Evolutionary conservation across 2,797 vertebrate species (phyloP).

Genomic region (Esox masquinongy): DNA sequence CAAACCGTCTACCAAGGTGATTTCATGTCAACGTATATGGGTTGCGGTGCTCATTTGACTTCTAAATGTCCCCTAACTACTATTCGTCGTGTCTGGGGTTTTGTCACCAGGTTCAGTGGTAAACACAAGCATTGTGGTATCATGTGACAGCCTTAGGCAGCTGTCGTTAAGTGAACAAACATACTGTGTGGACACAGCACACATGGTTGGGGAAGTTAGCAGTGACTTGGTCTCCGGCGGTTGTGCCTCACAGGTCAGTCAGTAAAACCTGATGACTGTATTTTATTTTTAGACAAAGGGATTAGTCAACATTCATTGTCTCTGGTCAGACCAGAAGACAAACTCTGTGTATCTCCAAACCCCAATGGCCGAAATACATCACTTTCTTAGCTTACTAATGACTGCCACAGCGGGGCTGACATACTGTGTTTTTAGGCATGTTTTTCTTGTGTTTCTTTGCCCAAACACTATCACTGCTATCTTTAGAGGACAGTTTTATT

Average conservation of each 20-base stretch:
- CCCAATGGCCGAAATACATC: neutral
- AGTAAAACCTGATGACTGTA: slow-evolving; percentile 20
- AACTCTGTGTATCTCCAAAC: neutral
- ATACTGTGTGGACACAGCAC: slow-evolving; percentile 6
- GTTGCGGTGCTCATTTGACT: no score
- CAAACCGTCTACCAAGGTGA: no score
- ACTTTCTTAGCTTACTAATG: slow-evolving; percentile 28
- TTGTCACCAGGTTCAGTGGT: neutral
- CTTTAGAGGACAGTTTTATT: neutral
- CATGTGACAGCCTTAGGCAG: neutral
- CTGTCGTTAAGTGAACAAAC: slow-evolving; percentile 15
- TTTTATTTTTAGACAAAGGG: neutral
- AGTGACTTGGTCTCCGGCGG: slow-evolving; percentile 45
- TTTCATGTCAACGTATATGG: no score
- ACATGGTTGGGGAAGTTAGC: slow-evolving; percentile 39
- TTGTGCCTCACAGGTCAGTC: no score
- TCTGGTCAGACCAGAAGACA: neutral
- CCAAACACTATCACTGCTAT: no score
- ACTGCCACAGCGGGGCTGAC: neutral
- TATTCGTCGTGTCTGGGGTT: neutral
- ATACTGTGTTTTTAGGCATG: slow-evolving; percentile 17
- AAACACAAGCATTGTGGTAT: neutral
- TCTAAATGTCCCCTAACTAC: no score
- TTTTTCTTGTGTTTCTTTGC: neutral
- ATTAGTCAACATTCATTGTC: slow-evolving; percentile 6